These are phyloP conservation scores for Mellilla xanthometata DNA, from an alignment of 2,888 invertebrate species.

Conservation along the genomic window DNA sequence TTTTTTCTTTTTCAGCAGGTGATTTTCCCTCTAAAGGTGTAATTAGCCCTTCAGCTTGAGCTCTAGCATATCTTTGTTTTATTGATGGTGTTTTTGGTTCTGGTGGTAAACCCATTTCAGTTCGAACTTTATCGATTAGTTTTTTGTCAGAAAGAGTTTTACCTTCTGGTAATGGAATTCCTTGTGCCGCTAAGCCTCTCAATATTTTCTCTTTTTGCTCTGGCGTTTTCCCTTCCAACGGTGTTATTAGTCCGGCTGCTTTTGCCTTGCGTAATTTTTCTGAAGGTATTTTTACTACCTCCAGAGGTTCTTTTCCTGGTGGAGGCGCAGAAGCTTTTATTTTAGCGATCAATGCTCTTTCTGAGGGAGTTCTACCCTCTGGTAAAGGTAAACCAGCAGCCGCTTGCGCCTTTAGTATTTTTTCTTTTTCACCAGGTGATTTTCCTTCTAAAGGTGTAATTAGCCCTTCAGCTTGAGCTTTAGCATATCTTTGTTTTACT, in stretches of 20 bases:
- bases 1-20: constrained; percentile 25
- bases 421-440: constrained; percentile 30
- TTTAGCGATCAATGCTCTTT: constrained; percentile 33
- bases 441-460: constrained; percentile 36
- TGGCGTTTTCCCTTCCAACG: constrained; percentile 30
- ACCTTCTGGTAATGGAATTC: constrained; percentile 39
- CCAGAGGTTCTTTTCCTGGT: neutral
- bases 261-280: constrained; percentile 36
- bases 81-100: constrained; percentile 29
- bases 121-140: constrained; percentile 26
- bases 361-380: constrained; percentile 33
- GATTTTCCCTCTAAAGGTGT: constrained; percentile 35
- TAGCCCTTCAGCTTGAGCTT: constrained; percentile 29
- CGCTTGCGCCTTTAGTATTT: constrained; percentile 24
- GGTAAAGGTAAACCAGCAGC: constrained; percentile 35
- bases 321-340: constrained; percentile 20
- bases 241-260: constrained; percentile 32
- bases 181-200: constrained; percentile 30
- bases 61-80: constrained; percentile 21
- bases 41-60: constrained; percentile 29
- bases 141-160: constrained; percentile 40
- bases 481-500: constrained; percentile 18
- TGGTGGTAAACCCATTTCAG: constrained; percentile 39
- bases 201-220: constrained; percentile 39
- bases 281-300: constrained; percentile 9